phyloP scores from a whole-genome alignment of 2,797 vertebrate genomes.

The Acanthurus tractus region DNA sequence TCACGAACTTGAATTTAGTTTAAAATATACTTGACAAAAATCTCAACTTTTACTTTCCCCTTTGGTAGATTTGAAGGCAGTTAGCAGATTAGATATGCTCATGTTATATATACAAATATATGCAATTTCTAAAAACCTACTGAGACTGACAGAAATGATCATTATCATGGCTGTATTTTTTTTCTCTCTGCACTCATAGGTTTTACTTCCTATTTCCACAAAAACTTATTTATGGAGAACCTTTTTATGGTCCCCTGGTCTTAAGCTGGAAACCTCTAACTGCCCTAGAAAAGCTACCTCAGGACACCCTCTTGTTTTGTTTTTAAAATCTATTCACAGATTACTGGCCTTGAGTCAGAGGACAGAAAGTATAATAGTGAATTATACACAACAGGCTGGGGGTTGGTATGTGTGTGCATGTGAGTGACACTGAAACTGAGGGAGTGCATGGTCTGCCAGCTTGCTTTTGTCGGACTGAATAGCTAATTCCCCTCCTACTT shows the following conservation, averaged over 20 bases:
- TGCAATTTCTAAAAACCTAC: background rate
- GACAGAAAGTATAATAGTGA: constrained; percentile 71
- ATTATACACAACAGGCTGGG: constrained; percentile 74
- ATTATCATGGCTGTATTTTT: background rate
- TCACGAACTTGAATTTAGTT: constrained; percentile 26
- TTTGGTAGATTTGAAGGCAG: background rate
- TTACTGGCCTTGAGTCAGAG: constrained; percentile 65
- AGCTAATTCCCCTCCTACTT: constrained; percentile 77
- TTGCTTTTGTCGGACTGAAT: constrained; percentile 83
- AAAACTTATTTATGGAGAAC: background rate
- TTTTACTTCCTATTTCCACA: background rate
- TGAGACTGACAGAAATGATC: background rate
- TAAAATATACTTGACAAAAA: background rate
- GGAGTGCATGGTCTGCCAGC: constrained; percentile 68
- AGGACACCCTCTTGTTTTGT: constrained; percentile 44
- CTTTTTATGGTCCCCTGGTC: background rate
- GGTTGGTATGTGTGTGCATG: background rate
- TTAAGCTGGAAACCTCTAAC: constrained; percentile 26
- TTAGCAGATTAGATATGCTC: background rate
- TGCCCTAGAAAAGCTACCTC: constrained; percentile 25
- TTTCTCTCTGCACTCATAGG: background rate
- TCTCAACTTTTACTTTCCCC: background rate
- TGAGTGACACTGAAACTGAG: constrained; percentile 43
- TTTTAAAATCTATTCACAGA: constrained; percentile 72
- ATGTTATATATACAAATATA: background rate